These are phyloP conservation scores for Nerophis lumbriciformis DNA, from an alignment of 2,113 vertebrate genomes.

Conservation along the genomic window DNA sequence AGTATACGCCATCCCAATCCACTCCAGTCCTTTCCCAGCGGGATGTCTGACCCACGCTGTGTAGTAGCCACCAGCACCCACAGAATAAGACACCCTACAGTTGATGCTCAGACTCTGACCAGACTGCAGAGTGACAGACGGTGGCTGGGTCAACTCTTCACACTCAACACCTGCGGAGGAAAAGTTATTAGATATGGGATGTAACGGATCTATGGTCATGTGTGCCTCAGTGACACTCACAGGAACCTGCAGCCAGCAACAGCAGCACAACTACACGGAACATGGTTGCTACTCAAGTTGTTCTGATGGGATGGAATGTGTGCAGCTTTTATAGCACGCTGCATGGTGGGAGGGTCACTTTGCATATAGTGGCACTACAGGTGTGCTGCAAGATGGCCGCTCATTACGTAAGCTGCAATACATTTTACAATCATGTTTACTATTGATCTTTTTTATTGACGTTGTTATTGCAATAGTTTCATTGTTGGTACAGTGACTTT, in stretches of 20 bases:
- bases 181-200: background rate
- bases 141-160: slow-evolving; percentile 37
- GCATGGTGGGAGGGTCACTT: slow-evolving; percentile 9
- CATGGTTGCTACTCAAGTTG: slow-evolving; percentile 26
- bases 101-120: slow-evolving; percentile 35
- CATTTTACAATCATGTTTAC: no score
- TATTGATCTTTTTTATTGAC: no score
- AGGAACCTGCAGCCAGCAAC: slow-evolving; percentile 38
- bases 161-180: slow-evolving; percentile 21
- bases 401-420: background rate
- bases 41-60: slow-evolving; percentile 46
- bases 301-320: background rate
- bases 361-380: slow-evolving; percentile 3
- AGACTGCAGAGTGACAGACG: slow-evolving; percentile 30
- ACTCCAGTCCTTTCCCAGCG: slow-evolving; percentile 42
- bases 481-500: no score
- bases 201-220: background rate
- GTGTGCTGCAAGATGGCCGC: background rate
- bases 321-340: slow-evolving; percentile 11
- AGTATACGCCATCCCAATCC: background rate
- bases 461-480: no score
- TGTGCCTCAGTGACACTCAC: slow-evolving; percentile 17
- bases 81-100: slow-evolving; percentile 31
- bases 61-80: rapidly evolving
- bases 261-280: slow-evolving; percentile 24